Conservation (phyloP, 2,113 vertebrate genomes). For the Phalacrocorax carbo region DNA sequence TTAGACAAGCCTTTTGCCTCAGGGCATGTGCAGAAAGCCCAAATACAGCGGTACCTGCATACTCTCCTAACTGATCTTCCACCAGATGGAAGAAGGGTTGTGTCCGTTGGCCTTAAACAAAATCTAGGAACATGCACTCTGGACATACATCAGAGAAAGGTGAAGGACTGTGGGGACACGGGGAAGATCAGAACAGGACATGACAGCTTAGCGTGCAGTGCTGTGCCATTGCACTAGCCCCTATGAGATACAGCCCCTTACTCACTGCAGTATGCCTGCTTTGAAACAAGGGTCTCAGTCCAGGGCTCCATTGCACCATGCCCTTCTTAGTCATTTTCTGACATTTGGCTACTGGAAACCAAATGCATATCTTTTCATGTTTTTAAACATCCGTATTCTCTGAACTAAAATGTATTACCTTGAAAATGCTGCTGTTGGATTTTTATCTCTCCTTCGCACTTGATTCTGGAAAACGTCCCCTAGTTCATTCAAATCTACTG, state of each 20-base stretch:
- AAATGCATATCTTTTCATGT: not conserved
- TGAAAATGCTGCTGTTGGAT: not conserved
- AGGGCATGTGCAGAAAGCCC: not conserved
- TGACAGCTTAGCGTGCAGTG: fast-evolving
- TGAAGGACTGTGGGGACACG: not conserved
- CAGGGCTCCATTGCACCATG: not conserved
- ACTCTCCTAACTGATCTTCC: not conserved
- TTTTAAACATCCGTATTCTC: not conserved
- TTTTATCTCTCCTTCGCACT: not conserved
- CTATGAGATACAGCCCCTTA: not conserved
- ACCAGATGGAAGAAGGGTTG: not conserved
- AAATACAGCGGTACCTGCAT: not conserved
- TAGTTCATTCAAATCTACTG: not conserved
- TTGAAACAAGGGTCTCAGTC: not conserved
- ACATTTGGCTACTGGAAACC: not conserved
- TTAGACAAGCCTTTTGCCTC: not conserved
- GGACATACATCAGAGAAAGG: not conserved
- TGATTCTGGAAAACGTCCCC: not conserved
- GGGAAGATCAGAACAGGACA: not conserved
- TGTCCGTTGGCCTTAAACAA: not conserved
- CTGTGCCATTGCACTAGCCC: fast-evolving
- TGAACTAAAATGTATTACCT: not conserved
- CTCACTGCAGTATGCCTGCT: not conserved
- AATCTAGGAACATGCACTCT: not conserved
- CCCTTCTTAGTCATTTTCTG: not conserved